Evolutionary conservation across 2,888 invertebrate genomes (phyloP), one percentile per base, ranked within the genome.

Genomic region (Rhagonycha fulva): DNA sequence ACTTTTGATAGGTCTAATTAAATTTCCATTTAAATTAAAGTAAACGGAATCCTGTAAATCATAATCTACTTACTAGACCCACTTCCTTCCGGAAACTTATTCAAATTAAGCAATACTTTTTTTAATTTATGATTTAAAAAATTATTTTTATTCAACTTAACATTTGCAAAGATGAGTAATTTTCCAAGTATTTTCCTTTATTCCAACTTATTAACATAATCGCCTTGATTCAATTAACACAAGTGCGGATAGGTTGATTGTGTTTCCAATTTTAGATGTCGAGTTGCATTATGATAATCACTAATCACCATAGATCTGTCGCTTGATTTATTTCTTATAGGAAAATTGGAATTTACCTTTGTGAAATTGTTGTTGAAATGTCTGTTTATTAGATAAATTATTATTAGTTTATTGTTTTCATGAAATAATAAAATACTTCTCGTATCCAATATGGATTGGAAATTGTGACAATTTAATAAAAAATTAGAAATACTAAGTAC

Each of bases 81-180:
- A 66, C 63, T 66, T 66, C 63, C 63, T 66, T 66, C 63, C 63
- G 63, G 63, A 66, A 66, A 66, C 24, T 66, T n/a, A 66, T 26
- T 24, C 11, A 24, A 66, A 19, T 66, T 66, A 62, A 62, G 14
- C 23, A 19, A 19, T 19, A 63, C 23, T 14, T 66, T 14, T 63
- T 66, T 66, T 66, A 66, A n/a, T 66, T 66, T n/a, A n/a, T 47
- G 47, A 14, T 24, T 24, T 66, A 66, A 26, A 66, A 62, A 23
- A 62, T 19, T 62, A n/a, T 7, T 47, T 47, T 47, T 47, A 47
- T n/a, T n/a, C n/a, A 7, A n/a, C 2, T 2, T 47, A 47, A n/a
- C n/a, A 47, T 47, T 47, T 47, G 12, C 24, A n/a, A 14, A 2
- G 19, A 66, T 66, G 63, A 66, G 24, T 66, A 66, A 66, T 26